These are phyloP conservation scores for Tenthredo livida DNA, from an alignment of 2,888 invertebrate species.

Conservation along the genomic window DNA sequence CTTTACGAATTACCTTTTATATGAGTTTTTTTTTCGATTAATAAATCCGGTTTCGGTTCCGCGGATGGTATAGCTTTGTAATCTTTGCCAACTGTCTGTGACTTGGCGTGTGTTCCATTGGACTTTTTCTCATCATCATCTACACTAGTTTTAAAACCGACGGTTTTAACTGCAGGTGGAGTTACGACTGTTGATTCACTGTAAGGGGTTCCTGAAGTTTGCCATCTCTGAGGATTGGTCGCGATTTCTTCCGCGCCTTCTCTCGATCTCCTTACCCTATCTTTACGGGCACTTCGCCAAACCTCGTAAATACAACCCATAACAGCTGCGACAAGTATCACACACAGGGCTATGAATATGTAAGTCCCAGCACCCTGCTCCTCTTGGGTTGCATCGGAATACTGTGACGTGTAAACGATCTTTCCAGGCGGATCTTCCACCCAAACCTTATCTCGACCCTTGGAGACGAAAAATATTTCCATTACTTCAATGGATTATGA, in stretches of 20 bases:
- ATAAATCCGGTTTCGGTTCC: constrained; percentile 68
- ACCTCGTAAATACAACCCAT: constrained; percentile 86
- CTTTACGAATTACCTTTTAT: constrained; percentile 69
- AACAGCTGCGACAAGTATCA: constrained; percentile 86
- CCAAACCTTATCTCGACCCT: constrained; percentile 91
- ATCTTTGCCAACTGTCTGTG: constrained; percentile 67
- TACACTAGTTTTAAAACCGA: constrained; percentile 71
- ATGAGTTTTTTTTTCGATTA: constrained; percentile 72
- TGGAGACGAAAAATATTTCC: constrained; percentile 7
- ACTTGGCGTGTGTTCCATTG: constrained; percentile 75
- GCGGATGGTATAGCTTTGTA: constrained; percentile 73
- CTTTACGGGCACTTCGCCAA: constrained; percentile 74
- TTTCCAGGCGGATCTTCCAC: constrained; percentile 91
- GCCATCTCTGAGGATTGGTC: constrained; percentile 69
- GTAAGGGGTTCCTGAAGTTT: constrained; percentile 62
- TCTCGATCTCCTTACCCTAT: constrained; percentile 68
- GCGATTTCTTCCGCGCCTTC: constrained; percentile 56
- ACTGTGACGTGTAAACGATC: constrained; percentile 87
- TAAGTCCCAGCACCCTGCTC: constrained; percentile 90
- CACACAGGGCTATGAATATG: constrained; percentile 88
- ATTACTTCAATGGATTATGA: too few species aligned
- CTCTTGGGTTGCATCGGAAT: constrained; percentile 86
- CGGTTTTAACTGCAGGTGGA: constrained; percentile 62
- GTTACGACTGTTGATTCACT: constrained; percentile 66
- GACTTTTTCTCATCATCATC: constrained; percentile 70